These are phyloP conservation scores for Baccha elongata DNA, from an alignment of 2,888 invertebrate genomes.

Conservation along the genomic window DNA sequence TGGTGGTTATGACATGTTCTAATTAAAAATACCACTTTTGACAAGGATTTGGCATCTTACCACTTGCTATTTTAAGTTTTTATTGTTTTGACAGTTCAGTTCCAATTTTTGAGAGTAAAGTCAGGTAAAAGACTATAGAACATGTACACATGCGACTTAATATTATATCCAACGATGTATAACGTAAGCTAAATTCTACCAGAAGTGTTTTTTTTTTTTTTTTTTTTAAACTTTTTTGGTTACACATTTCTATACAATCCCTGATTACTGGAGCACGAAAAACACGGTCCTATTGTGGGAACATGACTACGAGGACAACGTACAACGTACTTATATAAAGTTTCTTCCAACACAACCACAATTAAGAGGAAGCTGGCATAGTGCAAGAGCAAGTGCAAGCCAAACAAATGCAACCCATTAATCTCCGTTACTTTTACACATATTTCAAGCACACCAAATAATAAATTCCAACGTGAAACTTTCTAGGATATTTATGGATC, in stretches of 20 bases:
- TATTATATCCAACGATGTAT: too few relatives aligned
- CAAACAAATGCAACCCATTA: slow-evolving; percentile 72
- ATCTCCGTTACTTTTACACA: slow-evolving; percentile 73
- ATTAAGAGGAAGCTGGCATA: slow-evolving; percentile 5
- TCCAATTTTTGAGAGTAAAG: not conserved
- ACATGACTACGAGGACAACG: not conserved
- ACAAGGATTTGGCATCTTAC: not conserved
- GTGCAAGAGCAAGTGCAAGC: slow-evolving; percentile 45
- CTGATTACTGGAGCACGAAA: slow-evolving; percentile 28
- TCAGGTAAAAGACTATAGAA: not conserved
- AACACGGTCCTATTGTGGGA: slow-evolving; percentile 51
- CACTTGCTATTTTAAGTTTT: not conserved
- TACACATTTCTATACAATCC: slow-evolving; percentile 64
- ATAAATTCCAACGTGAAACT: slow-evolving; percentile 71
- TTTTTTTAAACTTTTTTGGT: slow-evolving; percentile 61
- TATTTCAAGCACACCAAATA: slow-evolving; percentile 72
- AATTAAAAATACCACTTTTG: not conserved
- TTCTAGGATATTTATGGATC: slow-evolving; percentile 68
- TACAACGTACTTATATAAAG: slow-evolving; percentile 18
- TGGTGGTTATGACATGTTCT: not conserved
- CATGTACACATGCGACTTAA: too few relatives aligned
- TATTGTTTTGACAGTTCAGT: not conserved
- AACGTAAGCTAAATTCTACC: not conserved
- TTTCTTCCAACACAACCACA: slow-evolving; percentile 19
- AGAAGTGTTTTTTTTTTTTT: slow-evolving; percentile 1